These are phyloP conservation scores for Eublepharis macularius DNA, from an alignment of 2,113 vertebrate genomes.

Conservation along the genomic window DNA sequence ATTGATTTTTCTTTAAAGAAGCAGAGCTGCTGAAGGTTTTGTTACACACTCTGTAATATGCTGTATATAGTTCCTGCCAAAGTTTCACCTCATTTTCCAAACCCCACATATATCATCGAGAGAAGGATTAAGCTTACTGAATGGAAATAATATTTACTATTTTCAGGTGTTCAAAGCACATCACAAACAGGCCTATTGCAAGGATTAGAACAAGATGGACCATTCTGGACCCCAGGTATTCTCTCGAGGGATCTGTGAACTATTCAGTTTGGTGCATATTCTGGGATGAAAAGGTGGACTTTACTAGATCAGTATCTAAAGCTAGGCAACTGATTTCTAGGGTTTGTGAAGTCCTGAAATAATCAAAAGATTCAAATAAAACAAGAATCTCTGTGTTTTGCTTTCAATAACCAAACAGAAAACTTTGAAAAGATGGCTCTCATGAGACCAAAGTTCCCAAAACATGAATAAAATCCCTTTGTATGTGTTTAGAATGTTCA, in stretches of 20 bases:
- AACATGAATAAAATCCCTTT: not conserved
- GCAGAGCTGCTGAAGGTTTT: not conserved
- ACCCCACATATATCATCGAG: rapidly evolving
- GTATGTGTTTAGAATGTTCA: no score
- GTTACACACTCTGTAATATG: not conserved
- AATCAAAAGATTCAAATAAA: not conserved
- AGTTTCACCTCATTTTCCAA: not conserved
- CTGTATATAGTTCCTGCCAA: not conserved
- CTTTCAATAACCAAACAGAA: not conserved
- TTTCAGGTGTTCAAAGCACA: no score
- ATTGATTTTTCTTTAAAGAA: not conserved
- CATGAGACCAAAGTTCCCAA: not conserved
- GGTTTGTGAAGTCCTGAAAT: not conserved
- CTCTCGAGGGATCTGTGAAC: not conserved
- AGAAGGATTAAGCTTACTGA: not conserved
- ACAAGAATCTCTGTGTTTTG: not conserved
- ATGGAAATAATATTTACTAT: no score
- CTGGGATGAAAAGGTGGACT: not conserved
- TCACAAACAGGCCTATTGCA: no score
- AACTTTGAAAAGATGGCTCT: not conserved
- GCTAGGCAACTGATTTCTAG: not conserved
- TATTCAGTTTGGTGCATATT: not conserved
- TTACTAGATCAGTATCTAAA: not conserved
- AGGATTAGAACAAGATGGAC: no score
- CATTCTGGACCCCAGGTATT: no score